Evolutionary conservation across 2,888 invertebrate species (phyloP), one percentile per base, ranked within the genome.

Genomic region (Erebia epiphron): DNA sequence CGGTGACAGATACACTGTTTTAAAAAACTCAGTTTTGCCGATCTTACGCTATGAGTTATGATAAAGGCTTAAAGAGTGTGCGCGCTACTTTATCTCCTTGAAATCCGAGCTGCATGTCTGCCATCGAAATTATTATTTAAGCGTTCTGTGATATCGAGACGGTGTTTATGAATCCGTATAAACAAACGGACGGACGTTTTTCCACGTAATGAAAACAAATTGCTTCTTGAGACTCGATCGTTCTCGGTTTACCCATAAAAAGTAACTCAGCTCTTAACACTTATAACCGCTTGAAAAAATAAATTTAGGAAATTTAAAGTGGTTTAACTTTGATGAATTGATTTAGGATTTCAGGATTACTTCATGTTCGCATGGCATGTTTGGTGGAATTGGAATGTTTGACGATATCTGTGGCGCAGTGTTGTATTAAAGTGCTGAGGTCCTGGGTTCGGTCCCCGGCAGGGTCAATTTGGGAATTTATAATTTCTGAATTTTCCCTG

Each of bases 171-270:
- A 43, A 64, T 52, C 8, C 11, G 26, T 50, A 35, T 58, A 64
- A 64, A 64, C 69, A 69, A 18, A 41, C 26, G 63, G 41, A 49
- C 61, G 61, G 70, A 67, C 49, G 52, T 46, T 56, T 62, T 66
- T 65, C 60, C 66, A 4, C 18, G 70, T 62, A 61, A 67, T 67
- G 67, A 57, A 49, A 70, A 67, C 49, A 68, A 68, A 70, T 67
- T 18, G 49, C 21, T 70, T 70, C 70, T 35, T 41, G 56, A 54
- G 52, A 63, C 56, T n/a, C 35, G 57, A 66, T 70, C 54, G 56
- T 13, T 52, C 61, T 67, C 67, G 54, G 10, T 26, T 66, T 8
- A 16, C 14, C 67, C 60, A 35, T 26, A 49, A 13, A 52, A 52
- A 14, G 52, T 46, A 43, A 54, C 7, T 41, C 57, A 50, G 14